Conservation (phyloP, 2,888 invertebrate species). For the Lathronympha strigana region DNA sequence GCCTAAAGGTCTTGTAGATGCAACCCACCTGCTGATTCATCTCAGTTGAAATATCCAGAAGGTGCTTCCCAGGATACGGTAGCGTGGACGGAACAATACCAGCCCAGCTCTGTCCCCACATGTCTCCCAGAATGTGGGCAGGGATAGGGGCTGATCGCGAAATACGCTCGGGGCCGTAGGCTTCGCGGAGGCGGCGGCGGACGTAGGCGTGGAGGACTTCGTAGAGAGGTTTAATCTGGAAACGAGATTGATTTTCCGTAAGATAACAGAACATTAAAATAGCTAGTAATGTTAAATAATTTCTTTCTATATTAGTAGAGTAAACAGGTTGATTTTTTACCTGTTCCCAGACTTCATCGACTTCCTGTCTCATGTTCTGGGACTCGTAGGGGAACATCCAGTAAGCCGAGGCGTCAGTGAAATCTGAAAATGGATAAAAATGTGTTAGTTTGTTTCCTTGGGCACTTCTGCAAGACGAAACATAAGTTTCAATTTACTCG, state of each 20-base stretch:
- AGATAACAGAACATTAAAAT: background rate
- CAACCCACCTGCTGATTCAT: slow-evolving; percentile 90
- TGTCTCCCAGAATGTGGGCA: slow-evolving; percentile 93
- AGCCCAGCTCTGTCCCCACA: slow-evolving; percentile 95
- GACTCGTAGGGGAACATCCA: slow-evolving; percentile 96
- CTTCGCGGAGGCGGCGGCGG: slow-evolving; percentile 90
- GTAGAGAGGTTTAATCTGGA: slow-evolving; percentile 91
- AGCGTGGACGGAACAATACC: slow-evolving; percentile 92
- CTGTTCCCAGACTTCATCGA: slow-evolving; percentile 93
- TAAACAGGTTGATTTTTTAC: slow-evolving; percentile 48
- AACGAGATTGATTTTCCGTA: slow-evolving; percentile 6
- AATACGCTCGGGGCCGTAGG: slow-evolving; percentile 93
- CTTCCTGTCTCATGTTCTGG: slow-evolving; percentile 88
- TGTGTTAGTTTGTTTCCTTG: too few species aligned
- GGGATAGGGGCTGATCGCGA: slow-evolving; percentile 92
- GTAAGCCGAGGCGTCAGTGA: slow-evolving; percentile 93
- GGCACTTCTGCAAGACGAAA: too few species aligned
- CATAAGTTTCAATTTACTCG: too few species aligned
- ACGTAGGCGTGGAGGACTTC: slow-evolving; percentile 95
- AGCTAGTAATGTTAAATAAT: too few species aligned
- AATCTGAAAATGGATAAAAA: slow-evolving; percentile 85
- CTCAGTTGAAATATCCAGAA: slow-evolving; percentile 92
- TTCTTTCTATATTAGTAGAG: background rate
- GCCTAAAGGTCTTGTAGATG: slow-evolving; percentile 92
- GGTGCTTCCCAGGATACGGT: slow-evolving; percentile 93